Conservation (phyloP, 2,888 invertebrate species). For the Merodon equestris region DNA sequence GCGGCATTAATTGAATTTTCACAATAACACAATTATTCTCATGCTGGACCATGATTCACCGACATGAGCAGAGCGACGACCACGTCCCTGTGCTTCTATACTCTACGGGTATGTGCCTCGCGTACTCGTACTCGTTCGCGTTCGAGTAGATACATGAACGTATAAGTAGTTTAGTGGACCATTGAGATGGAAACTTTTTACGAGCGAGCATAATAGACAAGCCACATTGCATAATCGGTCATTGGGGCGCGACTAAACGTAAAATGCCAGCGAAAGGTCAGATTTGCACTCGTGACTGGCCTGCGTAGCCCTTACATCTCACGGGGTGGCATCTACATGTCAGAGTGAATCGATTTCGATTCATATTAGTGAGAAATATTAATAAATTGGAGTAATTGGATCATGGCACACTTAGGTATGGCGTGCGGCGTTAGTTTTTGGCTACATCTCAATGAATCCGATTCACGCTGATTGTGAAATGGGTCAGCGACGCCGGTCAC, state of each 20-base stretch:
- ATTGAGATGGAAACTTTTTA: constrained; percentile 46
- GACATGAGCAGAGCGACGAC: too few species aligned
- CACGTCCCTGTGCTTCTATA: constrained; percentile 3
- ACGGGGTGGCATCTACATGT: not conserved
- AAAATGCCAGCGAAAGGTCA: constrained; percentile 45
- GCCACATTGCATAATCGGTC: constrained; percentile 52
- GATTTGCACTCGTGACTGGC: constrained; percentile 36
- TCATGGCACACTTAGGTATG: constrained; percentile 29
- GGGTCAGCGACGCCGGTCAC: not conserved
- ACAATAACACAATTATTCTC: constrained; percentile 62
- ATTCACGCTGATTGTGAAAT: constrained; percentile 36
- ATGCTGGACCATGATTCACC: constrained; percentile 55
- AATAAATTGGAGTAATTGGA: constrained; percentile 13
- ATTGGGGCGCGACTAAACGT: constrained; percentile 36
- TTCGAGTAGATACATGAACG: too few species aligned
- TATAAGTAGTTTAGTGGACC: constrained; percentile 4
- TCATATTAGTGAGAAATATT: not conserved
- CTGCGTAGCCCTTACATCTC: not conserved
- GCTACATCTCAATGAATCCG: constrained; percentile 50
- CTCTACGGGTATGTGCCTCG: not conserved
- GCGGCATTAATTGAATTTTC: constrained; percentile 60
- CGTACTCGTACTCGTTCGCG: too few species aligned
- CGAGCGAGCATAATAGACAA: constrained; percentile 13
- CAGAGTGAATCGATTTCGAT: not conserved
- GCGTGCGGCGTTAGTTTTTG: constrained; percentile 19